Evolutionary conservation across 2,797 vertebrate genomes (phyloP).

Genomic region (Rhinoraja longicauda): DNA sequence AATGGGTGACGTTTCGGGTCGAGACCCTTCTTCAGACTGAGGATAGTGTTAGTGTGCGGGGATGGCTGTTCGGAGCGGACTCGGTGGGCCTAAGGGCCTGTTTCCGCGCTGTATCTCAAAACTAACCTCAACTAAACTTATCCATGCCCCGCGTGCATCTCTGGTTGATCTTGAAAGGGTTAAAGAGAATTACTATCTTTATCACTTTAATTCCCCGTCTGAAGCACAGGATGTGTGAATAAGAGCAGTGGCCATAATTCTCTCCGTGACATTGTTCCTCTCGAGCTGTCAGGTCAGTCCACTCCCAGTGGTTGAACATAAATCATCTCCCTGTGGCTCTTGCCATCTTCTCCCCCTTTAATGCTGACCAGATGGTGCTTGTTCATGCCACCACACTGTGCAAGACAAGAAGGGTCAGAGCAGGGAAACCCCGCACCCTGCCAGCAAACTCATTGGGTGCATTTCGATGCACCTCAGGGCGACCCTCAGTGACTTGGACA

Average conservation of each 20-base stretch:
- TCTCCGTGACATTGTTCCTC: not conserved
- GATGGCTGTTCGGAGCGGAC: no score
- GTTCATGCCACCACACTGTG: not conserved
- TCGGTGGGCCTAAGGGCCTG: no score
- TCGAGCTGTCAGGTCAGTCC: not conserved
- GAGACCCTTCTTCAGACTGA: no score
- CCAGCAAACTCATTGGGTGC: not conserved
- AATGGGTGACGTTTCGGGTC: no score
- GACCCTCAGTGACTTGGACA: no score
- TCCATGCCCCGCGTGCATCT: not conserved
- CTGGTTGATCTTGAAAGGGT: not conserved
- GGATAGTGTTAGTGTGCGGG: no score
- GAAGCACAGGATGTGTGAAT: not conserved
- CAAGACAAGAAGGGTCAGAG: not conserved
- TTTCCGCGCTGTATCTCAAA: no score
- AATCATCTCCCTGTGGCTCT: not conserved
- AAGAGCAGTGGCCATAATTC: not conserved
- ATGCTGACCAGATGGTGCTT: not conserved
- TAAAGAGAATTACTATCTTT: not conserved
- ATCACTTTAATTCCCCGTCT: not conserved
- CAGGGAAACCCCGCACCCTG: not conserved
- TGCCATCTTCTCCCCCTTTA: not conserved
- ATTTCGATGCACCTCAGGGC: not conserved
- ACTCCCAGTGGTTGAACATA: not conserved
- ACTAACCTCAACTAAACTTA: no score